These are phyloP conservation scores for Achlya flavicornis DNA, from an alignment of 2,888 invertebrate species.

Conservation along the genomic window DNA sequence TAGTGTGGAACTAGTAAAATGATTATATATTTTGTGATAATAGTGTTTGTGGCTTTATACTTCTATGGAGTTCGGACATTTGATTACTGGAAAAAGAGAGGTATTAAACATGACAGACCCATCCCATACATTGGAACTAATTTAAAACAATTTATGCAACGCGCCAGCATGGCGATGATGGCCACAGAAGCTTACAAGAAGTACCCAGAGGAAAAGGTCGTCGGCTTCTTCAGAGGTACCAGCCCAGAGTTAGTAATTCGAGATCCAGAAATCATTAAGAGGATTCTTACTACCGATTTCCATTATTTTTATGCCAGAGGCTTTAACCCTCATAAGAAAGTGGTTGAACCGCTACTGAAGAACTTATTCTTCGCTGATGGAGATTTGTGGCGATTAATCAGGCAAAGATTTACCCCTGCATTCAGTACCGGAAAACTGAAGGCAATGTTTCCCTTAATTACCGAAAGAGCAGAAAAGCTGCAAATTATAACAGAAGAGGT, in stretches of 20 bases:
- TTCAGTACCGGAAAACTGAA: slow-evolving; percentile 73
- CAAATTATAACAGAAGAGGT: slow-evolving; percentile 61
- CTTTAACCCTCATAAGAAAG: slow-evolving; percentile 58
- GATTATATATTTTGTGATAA: slow-evolving; percentile 41
- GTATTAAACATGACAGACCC: slow-evolving; percentile 66
- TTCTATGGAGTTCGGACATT: slow-evolving; percentile 60
- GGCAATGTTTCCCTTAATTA: slow-evolving; percentile 73
- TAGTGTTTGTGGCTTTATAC: slow-evolving; percentile 47
- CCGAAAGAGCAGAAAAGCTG: slow-evolving; percentile 65
- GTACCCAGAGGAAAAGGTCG: slow-evolving; percentile 69
- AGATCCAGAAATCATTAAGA: slow-evolving; percentile 68
- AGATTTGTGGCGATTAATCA: slow-evolving; percentile 68
- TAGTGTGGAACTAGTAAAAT: slow-evolving; percentile 34
- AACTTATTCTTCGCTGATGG: slow-evolving; percentile 75
- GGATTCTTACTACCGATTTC: slow-evolving; percentile 67
- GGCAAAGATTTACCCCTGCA: slow-evolving; percentile 70
- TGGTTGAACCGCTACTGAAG: slow-evolving; percentile 65
- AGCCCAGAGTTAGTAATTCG: slow-evolving; percentile 65
- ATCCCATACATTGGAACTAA: slow-evolving; percentile 64
- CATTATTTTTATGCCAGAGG: slow-evolving; percentile 66
- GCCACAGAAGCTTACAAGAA: slow-evolving; percentile 62
- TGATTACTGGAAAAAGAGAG: slow-evolving; percentile 66
- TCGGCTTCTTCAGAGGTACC: slow-evolving; percentile 64
- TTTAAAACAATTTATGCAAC: slow-evolving; percentile 56
- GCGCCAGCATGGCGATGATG: slow-evolving; percentile 64